Conservation (phyloP, 2,113 vertebrate species). For the Cyphomyrus discorhynchus region DNA sequence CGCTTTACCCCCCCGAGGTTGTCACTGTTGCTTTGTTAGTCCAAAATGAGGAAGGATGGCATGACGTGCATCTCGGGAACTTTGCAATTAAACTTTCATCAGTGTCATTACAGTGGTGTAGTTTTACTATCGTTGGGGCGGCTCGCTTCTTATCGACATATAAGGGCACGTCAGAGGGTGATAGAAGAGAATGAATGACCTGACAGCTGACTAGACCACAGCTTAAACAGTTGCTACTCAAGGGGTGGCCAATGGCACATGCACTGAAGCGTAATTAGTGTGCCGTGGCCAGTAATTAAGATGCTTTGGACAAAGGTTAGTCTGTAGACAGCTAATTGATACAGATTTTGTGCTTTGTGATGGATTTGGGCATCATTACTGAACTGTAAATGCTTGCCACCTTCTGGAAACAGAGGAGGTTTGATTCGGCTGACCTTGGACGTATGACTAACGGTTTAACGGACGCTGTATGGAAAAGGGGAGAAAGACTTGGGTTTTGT, state of each 20-base stretch:
- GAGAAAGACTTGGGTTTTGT: not conserved
- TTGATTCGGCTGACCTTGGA: not conserved
- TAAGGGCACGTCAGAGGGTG: not conserved
- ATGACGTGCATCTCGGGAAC: not conserved
- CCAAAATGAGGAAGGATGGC: not conserved
- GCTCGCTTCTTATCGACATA: not conserved
- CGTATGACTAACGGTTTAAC: not conserved
- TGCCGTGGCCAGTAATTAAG: not conserved
- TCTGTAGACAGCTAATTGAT: not conserved
- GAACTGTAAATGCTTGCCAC: not conserved
- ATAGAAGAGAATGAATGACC: not conserved
- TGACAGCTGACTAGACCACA: not conserved
- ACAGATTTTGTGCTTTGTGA: not conserved
- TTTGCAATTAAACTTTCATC: not conserved
- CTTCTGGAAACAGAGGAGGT: not conserved
- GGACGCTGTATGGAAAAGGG: not conserved
- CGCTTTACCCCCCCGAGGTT: not conserved
- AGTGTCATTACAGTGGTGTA: not conserved
- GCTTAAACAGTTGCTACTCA: conserved; percentile 3
- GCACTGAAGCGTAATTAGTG: not conserved
- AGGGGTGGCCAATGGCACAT: not conserved
- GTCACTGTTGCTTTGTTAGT: not conserved
- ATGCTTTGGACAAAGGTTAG: not conserved
- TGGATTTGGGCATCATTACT: not conserved
- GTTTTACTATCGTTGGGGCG: not conserved